Evolutionary conservation across 2,888 invertebrate genomes (phyloP), one percentile per base, ranked within the genome.

Genomic region (Caenorhabditis afra): DNA sequence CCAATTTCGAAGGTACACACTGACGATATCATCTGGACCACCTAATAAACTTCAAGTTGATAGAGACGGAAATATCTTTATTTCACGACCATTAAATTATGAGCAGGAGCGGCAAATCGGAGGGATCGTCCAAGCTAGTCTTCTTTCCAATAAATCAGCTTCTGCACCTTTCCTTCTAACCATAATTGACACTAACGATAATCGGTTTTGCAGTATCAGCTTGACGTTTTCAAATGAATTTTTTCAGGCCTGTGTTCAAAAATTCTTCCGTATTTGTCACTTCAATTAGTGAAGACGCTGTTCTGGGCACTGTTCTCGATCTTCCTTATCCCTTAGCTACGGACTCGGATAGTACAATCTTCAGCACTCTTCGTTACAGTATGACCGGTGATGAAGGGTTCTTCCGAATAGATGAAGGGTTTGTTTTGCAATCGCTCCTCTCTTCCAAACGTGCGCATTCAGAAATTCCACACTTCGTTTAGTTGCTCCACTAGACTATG

Each of bases 261-360:
- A 84, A 84, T 62, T 52, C 67, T 0, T 82, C 82, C 1, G 59
- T 66, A 1, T 84, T 84, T 66, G 58, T 59, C 0, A 68, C 71
- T 1, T 53, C 20, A 0, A 39, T 82, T n/a, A n/a, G 39, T 0
- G 84, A 84, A 23, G 71, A 66, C 22, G 52, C 78, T 0, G 65
- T 66, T 0, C 47, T 75, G 35, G 82, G 84, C 11, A 76, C 81
- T 1, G 64, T 81, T 14, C 75, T 84, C 8, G 73, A 79, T 39
- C 66, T 84, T 45, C 81, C 81, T 67, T 84, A 84, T 49, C 84
- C 84, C 3, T 67, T 84, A 73, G 84, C 84, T 1, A 78, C 71
- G 8, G 82, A 82, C 52, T 65, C 35, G 16, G 84, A 84, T 47
- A 57, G 50, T 29, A 77, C 75, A 10, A 71, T 67, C 11, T 78